phyloP scores from a whole-genome alignment of 2,113 vertebrate species.

The Anser brachyrhynchus region DNA sequence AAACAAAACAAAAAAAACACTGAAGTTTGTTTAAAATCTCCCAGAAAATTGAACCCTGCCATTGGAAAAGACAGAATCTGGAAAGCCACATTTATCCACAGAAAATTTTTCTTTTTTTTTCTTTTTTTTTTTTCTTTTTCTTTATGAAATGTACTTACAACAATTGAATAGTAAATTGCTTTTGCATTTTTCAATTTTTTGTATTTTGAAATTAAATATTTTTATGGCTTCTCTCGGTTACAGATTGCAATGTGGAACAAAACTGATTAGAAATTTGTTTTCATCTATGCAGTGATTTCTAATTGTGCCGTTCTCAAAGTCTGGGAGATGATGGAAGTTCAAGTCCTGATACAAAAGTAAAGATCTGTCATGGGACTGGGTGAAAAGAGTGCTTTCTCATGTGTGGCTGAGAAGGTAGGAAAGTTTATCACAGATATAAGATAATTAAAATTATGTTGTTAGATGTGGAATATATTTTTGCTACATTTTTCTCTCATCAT shows the following conservation, averaged over 20 bases:
- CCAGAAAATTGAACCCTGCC: background rate
- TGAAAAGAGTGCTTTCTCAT: background rate
- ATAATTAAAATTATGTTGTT: background rate
- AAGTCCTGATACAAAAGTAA: background rate
- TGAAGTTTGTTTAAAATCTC: background rate
- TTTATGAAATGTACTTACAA: background rate
- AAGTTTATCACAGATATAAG: background rate
- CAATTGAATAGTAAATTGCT: background rate
- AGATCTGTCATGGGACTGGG: background rate
- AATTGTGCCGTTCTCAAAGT: background rate
- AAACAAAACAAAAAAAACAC: background rate
- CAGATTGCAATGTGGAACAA: background rate
- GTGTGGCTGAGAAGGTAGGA: background rate
- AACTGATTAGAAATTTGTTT: background rate
- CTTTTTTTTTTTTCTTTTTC: background rate
- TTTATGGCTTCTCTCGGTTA: background rate
- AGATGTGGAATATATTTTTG: background rate
- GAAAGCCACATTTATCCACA: rapidly evolving
- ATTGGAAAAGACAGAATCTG: background rate
- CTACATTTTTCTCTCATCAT: background rate
- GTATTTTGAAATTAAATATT: background rate
- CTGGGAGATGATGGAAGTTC: background rate
- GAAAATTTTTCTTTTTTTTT: background rate
- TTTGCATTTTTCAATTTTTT: background rate
- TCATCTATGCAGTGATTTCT: background rate